Evolutionary conservation across 2,888 invertebrate species (phyloP).

Genomic region (Tineola bisselliella): DNA sequence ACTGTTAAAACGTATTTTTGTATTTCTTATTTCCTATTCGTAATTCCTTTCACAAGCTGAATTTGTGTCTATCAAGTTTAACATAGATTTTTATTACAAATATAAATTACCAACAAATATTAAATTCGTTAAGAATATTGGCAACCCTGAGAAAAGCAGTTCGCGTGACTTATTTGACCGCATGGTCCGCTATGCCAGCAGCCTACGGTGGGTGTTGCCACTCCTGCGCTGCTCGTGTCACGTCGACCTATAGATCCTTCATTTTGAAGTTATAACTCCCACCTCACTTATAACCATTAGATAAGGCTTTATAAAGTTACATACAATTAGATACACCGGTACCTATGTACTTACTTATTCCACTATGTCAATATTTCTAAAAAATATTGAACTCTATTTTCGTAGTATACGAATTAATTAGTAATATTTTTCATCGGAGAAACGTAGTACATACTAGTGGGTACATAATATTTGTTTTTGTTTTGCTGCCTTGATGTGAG

Average conservation of each 20-base stretch:
- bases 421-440: neutral
- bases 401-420: neutral
- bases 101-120: no score
- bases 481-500: neutral
- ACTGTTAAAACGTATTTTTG: neutral
- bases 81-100: no score
- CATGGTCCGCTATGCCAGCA: neutral
- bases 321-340: no score
- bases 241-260: neutral
- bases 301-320: no score
- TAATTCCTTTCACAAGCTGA: no score
- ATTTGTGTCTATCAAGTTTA: no score
- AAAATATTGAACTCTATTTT: no score
- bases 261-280: neutral
- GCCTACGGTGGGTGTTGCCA: neutral
- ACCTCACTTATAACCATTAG: no score
- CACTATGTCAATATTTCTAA: no score
- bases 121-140: neutral
- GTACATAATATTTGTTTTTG: constrained; percentile 5
- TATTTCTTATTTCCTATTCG: no score
- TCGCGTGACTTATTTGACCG: constrained; percentile 8
- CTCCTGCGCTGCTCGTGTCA: neutral
- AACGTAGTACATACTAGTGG: neutral
- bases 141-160: neutral
- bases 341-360: no score